A percentile compares a stretch with the other conserved stretches of the same genome.
Conservation (phyloP, 2,888 invertebrate species). For the Pomacea canaliculata region DNA sequence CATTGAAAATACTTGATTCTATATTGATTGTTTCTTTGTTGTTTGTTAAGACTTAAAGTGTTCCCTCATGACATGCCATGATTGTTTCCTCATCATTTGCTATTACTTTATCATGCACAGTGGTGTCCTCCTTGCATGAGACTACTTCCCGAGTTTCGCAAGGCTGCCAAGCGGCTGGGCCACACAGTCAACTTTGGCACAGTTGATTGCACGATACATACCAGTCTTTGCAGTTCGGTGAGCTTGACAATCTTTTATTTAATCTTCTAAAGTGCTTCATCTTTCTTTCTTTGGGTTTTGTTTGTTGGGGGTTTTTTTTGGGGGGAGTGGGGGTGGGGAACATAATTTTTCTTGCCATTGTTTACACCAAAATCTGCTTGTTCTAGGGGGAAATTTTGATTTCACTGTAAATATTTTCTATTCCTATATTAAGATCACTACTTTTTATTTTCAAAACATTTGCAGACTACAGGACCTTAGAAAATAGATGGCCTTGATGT, state of each 20-base stretch:
- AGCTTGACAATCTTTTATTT: slow-evolving; percentile 23
- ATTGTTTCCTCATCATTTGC: neutral
- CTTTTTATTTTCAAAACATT: too few species aligned
- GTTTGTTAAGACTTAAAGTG: too few species aligned
- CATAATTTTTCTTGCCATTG: too few species aligned
- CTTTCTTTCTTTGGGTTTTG: neutral
- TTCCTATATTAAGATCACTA: too few species aligned
- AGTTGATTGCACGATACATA: slow-evolving; percentile 79
- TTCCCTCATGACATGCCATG: neutral
- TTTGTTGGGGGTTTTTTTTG: neutral
- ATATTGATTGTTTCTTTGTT: too few species aligned
- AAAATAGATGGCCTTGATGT: too few species aligned
- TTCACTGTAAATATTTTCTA: too few species aligned
- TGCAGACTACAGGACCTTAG: too few species aligned
- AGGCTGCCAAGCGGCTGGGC: slow-evolving; percentile 72
- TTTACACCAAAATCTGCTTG: too few species aligned
- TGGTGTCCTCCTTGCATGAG: slow-evolving; percentile 84
- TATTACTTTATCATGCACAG: slow-evolving; percentile 40
- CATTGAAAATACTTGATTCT: too few species aligned
- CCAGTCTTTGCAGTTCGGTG: slow-evolving; percentile 72
- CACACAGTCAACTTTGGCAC: slow-evolving; percentile 75
- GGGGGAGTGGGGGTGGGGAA: neutral
- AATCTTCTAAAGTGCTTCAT: neutral
- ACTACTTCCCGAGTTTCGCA: slow-evolving; percentile 78
- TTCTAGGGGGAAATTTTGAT: too few species aligned